A percentile compares a stretch with the other conserved stretches of the same genome.
phyloP scores from a whole-genome alignment of 2,113 vertebrate species.

The Catagonus wagneri region DNA sequence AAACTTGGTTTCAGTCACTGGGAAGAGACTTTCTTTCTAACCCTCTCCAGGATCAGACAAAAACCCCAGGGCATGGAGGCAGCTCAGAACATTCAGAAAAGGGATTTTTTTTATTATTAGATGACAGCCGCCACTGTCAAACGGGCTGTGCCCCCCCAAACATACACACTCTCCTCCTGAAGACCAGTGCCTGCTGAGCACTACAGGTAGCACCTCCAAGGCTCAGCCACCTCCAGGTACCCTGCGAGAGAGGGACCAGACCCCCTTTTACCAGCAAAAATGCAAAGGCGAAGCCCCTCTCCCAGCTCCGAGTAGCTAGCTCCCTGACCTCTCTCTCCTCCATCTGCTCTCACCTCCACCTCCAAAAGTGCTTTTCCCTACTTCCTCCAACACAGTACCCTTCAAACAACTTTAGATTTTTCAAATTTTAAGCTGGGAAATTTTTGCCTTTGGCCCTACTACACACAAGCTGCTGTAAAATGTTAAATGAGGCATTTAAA shows the following conservation, averaged over 20 bases:
- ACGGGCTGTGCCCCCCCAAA: rapidly evolving
- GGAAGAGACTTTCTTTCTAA: not conserved
- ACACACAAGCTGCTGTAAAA: conserved; percentile 80
- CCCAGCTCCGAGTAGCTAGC: rapidly evolving
- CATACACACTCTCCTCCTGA: not conserved
- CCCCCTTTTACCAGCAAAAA: not conserved
- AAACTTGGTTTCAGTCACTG: not conserved
- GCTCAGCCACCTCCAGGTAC: not conserved
- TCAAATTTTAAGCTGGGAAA: conserved; percentile 75
- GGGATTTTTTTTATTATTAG: not conserved
- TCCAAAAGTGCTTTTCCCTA: not conserved
- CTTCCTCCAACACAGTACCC: not conserved
- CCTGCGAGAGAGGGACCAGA: not conserved
- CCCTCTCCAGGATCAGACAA: not conserved
- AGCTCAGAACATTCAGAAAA: not conserved
- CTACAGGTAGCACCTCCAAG: not conserved
- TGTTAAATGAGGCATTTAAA: conserved; percentile 83
- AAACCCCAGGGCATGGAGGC: not conserved
- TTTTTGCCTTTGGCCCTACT: conserved; percentile 75
- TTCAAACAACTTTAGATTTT: conserved; percentile 71
- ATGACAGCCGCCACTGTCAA: not conserved
- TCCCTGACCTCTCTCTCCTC: not conserved
- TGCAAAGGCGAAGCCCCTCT: not conserved
- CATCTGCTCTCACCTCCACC: not conserved
- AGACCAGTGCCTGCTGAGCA: not conserved